Base-by-base conservation (phyloP, 2,888 invertebrate genomes). In the Lamproptera curius region DNA sequence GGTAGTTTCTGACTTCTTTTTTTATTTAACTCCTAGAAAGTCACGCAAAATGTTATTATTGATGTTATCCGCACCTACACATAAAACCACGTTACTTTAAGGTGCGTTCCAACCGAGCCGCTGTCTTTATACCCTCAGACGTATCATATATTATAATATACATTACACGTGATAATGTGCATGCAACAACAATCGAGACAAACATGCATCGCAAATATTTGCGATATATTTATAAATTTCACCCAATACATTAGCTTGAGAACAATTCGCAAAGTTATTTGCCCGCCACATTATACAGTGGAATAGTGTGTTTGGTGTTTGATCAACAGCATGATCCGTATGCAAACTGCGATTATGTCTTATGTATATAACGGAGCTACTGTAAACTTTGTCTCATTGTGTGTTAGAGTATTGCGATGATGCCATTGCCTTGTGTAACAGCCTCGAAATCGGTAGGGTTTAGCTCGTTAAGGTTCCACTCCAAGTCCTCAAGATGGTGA, bases 341-440 rank as follows among this genome's bases (percentile, higher is more conserved):
- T 2, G 61, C 66, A 76, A 70, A 77, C 73, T 55, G 16, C 26
- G 36, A 42, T 67, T 71, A 73, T 69, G 70, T 41, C 23, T 20
- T 46, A 41, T 39, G 49, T 62, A 62, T 67, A 65, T 57, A 66
- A 61, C 53, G 52, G 42, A 26, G 46, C 42, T 42, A 46, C 42
- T 38, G 11, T 9, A 26, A 35, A 33, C 34, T 39, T 51, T 54
- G 52, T 52, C 54, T 54, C 61, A 60, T 38, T 48, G 33, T 38
- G 23, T 15, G 51, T 46, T 20, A 49, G 50, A 16, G 51, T n/a
- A 10, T n/a, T 11, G 39, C 47, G 39, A 54, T 49, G 31, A 55
- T 57, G 55, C 47, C 42, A 50, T 44, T 37, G 33, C 34, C 41
- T 33, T 46, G 46, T 39, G n/a, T 1, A 10, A 20, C 10, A 8